Conservation (phyloP, 2,888 invertebrate species). For the Pachydiplax longipennis region DNA sequence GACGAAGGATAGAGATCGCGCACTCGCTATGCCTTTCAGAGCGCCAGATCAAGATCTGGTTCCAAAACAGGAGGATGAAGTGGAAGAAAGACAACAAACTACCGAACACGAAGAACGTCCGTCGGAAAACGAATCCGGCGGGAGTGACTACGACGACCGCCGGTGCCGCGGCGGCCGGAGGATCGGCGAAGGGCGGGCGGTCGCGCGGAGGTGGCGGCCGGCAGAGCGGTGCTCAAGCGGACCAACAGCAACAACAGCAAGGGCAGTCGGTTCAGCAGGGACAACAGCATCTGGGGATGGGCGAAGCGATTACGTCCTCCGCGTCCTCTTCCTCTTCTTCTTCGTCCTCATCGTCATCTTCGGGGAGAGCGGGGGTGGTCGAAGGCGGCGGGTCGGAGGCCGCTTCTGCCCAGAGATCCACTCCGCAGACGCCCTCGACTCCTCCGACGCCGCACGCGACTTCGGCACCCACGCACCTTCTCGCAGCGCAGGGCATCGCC, state of each 20-base stretch:
- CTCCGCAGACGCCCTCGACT: constrained; percentile 46
- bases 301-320: constrained; percentile 56
- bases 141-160: constrained; percentile 70
- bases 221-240: constrained; percentile 54
- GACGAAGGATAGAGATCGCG: constrained; percentile 96
- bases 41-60: constrained; percentile 90
- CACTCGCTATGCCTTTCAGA: constrained; percentile 93
- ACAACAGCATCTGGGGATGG: constrained; percentile 56
- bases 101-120: constrained; percentile 82
- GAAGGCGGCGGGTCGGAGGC: constrained; percentile 63
- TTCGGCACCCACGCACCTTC: constrained; percentile 48
- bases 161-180: constrained; percentile 18
- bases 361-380: constrained; percentile 61
- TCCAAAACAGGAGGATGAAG: constrained; percentile 85
- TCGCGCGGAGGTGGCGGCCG: not conserved
- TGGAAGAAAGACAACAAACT: constrained; percentile 89
- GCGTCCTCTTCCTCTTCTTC: constrained; percentile 60
- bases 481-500: constrained; percentile 45
- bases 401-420: constrained; percentile 53
- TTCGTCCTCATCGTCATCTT: constrained; percentile 53
- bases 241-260: not conserved
- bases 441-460: constrained; percentile 45
- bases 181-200: not conserved
- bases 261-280: constrained; percentile 56
- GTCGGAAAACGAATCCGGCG: constrained; percentile 79